Evolutionary conservation across 2,888 invertebrate species (phyloP), one percentile per base, ranked within the genome.

Genomic region (Lasioglossum morio): DNA sequence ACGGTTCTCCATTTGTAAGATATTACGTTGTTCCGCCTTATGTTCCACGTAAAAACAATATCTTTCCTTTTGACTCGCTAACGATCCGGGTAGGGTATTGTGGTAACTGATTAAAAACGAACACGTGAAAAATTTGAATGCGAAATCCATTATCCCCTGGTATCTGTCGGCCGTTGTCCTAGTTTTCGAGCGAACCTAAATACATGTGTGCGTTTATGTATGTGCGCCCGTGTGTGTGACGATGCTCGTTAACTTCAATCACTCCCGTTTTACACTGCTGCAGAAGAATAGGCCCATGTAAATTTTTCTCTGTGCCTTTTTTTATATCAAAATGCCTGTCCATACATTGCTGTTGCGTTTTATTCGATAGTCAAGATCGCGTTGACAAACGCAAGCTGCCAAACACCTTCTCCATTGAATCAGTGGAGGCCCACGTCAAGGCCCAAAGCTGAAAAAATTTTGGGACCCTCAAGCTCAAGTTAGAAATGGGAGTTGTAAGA

Each of bases 221-320:
- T 27, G 70, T 46, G 78, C 63, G 60, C 23, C 30, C 14, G 73
- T 23, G 30, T 16, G 19, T 63, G 72, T 34, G 76, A 69, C 77
- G 66, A 69, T 84, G 77, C 66, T 78, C 75, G 84, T 84, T 84
- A 82, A 78, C 77, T 84, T 75, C 82, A 84, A 78, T 82, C 82
- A 72, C 48, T 27, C 63, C 2, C 30, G 34, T 60, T 77, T 74
- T 77, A 63, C 43, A 74, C 43, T n/a, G 43, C 48, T 37, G 40
- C 75, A 12, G 53, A 77, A 78, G 70, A 84, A 82, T 53, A 74
- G 76, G 37, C 19, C 69, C 8, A 43, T 16, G 40, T 53, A 74
- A 30, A 84, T 73, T 75, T 73, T 75, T 72, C 27, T 34, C 8
- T 23, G 2, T 40, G 27, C 30, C n/a, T 16, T 34, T 72, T 23